phyloP scores from a whole-genome alignment of 2,888 invertebrate species.

The Entomobrya proxima region DNA sequence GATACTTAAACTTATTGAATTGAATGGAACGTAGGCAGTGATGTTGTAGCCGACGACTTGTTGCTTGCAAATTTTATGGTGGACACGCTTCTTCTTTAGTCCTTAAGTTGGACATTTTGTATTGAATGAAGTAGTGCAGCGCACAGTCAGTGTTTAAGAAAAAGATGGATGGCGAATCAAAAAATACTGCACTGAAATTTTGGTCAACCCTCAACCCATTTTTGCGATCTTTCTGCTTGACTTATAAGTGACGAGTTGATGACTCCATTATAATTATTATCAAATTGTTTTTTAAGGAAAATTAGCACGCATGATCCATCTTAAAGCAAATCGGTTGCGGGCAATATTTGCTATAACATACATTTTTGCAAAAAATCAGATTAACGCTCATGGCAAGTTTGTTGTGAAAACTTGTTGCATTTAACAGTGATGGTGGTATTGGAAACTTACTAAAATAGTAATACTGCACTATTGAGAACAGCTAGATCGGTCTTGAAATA shows the following conservation, averaged over 20 bases:
- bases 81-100: conserved; percentile 17
- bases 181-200: conserved; percentile 21
- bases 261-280: conserved; percentile 41
- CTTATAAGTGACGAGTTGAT: conserved; percentile 30
- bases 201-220: conserved; percentile 39
- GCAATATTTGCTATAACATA: neutral
- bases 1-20: neutral
- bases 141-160: neutral
- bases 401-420: too few species aligned
- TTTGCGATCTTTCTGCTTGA: conserved; percentile 25
- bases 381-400: too few species aligned
- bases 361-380: too few species aligned
- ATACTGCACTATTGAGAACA: neutral
- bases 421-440: conserved; percentile 16
- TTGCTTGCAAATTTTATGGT: conserved; percentile 19
- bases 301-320: neutral
- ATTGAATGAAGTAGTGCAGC: too few species aligned
- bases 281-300: neutral
- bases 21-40: neutral
- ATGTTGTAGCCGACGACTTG: conserved; percentile 39
- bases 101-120: neutral
- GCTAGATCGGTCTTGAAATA: neutral
- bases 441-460: neutral
- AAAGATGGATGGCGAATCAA: neutral
- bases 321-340: neutral